These are phyloP conservation scores for Myathropa florea DNA, from an alignment of 2,888 invertebrate genomes.

Conservation along the genomic window DNA sequence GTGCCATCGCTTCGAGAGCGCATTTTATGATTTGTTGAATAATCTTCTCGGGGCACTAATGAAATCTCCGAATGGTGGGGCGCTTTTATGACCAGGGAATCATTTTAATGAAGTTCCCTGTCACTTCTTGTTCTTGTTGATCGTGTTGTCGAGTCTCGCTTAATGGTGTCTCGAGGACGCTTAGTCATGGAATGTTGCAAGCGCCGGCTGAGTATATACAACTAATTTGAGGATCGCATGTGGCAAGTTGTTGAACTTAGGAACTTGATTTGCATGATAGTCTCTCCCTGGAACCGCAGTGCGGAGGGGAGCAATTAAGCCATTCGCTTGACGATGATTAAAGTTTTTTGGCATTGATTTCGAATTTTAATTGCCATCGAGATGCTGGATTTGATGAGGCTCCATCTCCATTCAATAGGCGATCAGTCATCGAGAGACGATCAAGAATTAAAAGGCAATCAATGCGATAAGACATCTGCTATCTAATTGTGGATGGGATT, in stretches of 20 bases:
- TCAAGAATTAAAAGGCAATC: constrained; percentile 24
- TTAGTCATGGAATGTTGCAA: constrained; percentile 13
- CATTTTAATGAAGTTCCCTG: constrained; percentile 53
- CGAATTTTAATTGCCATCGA: constrained; percentile 34
- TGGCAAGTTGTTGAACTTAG: constrained; percentile 19
- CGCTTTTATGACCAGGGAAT: constrained; percentile 15
- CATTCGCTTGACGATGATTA: constrained; percentile 37
- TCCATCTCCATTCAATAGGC: neutral
- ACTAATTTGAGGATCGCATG: constrained; percentile 63
- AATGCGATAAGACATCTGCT: constrained; percentile 4
- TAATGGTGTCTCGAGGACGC: neutral
- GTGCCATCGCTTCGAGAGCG: constrained; percentile 39
- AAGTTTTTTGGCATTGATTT: constrained; percentile 39
- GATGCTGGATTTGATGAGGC: constrained; percentile 2
- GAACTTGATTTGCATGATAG: constrained; percentile 48
- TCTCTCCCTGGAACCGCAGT: neutral
- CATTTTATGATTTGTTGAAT: constrained; percentile 66
- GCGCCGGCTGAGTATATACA: neutral
- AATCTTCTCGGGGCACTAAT: constrained; percentile 57
- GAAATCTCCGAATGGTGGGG: constrained; percentile 18
- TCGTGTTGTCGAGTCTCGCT: neutral
- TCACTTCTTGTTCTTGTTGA: constrained; percentile 4
- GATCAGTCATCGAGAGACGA: neutral
- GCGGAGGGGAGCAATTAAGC: constrained; percentile 39
- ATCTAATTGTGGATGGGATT: neutral